Base-by-base conservation (phyloP, 2,797 vertebrate species). In the Syngnathus acus region DNA sequence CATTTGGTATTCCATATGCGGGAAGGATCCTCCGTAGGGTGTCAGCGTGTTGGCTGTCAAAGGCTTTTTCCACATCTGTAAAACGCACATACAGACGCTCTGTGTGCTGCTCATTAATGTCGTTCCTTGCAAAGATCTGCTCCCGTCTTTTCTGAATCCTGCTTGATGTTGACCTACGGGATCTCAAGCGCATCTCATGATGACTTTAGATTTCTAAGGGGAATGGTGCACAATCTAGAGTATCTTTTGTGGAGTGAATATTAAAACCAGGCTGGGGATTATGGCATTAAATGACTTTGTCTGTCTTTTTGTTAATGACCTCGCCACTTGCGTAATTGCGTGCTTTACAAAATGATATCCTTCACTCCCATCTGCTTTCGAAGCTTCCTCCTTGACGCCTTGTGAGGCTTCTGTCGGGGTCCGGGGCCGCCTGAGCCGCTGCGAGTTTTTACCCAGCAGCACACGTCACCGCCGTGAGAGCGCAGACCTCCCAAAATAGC, bases 361-460 rank as follows among this genome's bases (percentile, higher is more conserved):
- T 65, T 65, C 32, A 37, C 45, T 14, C n/a, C 48, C 64, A 5
- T 26, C 50, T 37, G 10, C 47, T 21, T 11, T 23, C 50, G 19
- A 42, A 37, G n/a, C 5, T 45, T 39, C 37, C 64, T 40, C 14
- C 40, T 68, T 48, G 71, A 63, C 84, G 85, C 75, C 84, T 84
- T 86, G 75, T 84, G 82, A 88, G 83, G 87, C 84, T 87, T 11
- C 16, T 11, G 26, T 21, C 23, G 43, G 58, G 78, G 78, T 77
- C 81, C 81, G 70, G 73, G 78, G 75, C 80, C 69, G 66, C 64
- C 50, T 16, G 77, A 81, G 84, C 78, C 50, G 62, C 47, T 81
- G 79, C 80, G 89, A 75, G 86, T 88, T 86, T 88, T 86, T 88
- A 88, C 84, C 85, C 86, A 88, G 87, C 90, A 89, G 89, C 89